phyloP scores from a whole-genome alignment of 2,113 vertebrate genomes.

The Oreocharis arfaki region DNA sequence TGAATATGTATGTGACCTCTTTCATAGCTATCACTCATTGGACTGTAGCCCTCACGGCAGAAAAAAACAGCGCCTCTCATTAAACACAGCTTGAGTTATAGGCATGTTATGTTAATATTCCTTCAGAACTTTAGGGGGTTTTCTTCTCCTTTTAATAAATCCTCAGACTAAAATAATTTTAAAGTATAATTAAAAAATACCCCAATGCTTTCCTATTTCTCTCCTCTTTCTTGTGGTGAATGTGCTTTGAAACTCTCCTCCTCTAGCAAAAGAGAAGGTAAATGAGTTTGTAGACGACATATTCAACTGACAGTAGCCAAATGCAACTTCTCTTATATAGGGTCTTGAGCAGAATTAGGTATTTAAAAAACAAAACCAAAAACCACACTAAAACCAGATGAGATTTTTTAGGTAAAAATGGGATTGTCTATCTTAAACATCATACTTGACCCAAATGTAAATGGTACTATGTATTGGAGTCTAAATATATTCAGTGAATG shows the following conservation, averaged over 20 bases:
- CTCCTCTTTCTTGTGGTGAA: constrained; percentile 23
- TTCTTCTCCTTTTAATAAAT: constrained; percentile 78
- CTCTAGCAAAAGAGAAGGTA: not conserved
- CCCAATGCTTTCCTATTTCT: not conserved
- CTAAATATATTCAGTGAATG: not conserved
- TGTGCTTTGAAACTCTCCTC: not conserved
- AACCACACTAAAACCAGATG: not conserved
- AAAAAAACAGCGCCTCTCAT: constrained; percentile 87
- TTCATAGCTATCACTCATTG: constrained; percentile 88
- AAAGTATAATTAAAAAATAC: constrained; percentile 72
- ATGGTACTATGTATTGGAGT: not conserved
- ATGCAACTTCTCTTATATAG: not conserved
- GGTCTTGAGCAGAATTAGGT: not conserved
- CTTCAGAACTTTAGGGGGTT: constrained; percentile 83
- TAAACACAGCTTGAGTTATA: constrained; percentile 91
- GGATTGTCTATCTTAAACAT: not conserved
- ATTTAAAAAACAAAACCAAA: not conserved
- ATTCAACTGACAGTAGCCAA: not conserved
- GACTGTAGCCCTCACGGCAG: constrained; percentile 80
- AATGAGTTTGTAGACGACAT: not conserved
- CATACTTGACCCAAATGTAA: not conserved
- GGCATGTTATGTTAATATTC: constrained; percentile 84
- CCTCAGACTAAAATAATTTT: constrained; percentile 75
- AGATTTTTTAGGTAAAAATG: not conserved
- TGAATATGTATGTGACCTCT: constrained; percentile 99